Conservation (phyloP, 2,797 vertebrate genomes). For the Leptatherina wallacei region DNA sequence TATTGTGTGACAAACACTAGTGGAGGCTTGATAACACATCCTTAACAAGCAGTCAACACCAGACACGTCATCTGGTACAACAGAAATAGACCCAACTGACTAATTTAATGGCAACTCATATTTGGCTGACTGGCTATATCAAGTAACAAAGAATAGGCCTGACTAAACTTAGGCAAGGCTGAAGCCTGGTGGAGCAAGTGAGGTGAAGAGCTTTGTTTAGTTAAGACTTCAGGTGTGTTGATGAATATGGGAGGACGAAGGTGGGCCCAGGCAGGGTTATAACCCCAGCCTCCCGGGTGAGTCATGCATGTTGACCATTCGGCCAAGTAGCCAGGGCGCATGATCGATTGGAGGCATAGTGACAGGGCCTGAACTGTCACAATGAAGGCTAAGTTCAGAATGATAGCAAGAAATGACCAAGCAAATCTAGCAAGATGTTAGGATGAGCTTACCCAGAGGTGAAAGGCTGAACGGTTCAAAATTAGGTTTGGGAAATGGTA, state of each 20-base stretch:
- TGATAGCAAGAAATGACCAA: not conserved
- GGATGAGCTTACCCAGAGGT: too few species aligned
- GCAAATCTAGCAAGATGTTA: too few species aligned
- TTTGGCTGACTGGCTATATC: conserved; percentile 63
- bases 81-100: conserved; percentile 74
- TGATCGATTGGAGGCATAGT: too few species aligned
- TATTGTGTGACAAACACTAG: conserved; percentile 44
- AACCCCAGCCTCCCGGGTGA: too few species aligned
- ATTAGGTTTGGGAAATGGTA: not conserved
- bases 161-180: conserved; percentile 71
- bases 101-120: conserved; percentile 71
- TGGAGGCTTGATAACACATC: conserved; percentile 61
- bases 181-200: conserved; percentile 3
- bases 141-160: conserved; percentile 69
- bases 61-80: conserved; percentile 63
- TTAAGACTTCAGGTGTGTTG: conserved; percentile 31
- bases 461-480: too few species aligned
- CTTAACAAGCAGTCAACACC: conserved; percentile 61
- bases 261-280: too few species aligned
- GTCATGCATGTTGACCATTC: too few species aligned
- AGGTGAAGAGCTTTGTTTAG: conserved; percentile 40
- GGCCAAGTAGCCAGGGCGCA: too few species aligned
- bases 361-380: too few species aligned
- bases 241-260: too few species aligned
- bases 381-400: conserved; percentile 22